Percentiles rank a stretch among this genome's conserved stretches.
phyloP scores from a whole-genome alignment of 2,113 vertebrate species.

The Octodon degus region DNA sequence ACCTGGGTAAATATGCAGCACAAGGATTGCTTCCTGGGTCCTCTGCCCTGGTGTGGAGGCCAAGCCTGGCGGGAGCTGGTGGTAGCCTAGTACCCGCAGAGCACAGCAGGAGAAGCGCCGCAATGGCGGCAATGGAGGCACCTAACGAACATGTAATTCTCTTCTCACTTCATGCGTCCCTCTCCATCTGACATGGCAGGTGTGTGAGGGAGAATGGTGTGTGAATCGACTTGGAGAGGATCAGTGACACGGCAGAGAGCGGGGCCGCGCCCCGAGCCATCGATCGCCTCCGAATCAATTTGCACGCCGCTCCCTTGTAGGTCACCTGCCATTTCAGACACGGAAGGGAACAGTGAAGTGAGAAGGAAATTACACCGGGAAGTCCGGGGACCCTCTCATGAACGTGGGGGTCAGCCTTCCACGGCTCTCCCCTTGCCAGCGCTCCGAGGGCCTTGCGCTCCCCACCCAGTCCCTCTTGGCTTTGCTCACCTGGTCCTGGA shows the following conservation, averaged over 20 bases:
- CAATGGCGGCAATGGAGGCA: neutral
- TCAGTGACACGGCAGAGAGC: slow-evolving; percentile 84
- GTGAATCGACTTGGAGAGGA: slow-evolving; percentile 85
- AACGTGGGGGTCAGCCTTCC: slow-evolving; percentile 69
- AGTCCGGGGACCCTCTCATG: slow-evolving; percentile 79
- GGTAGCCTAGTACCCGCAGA: neutral
- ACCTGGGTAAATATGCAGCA: neutral
- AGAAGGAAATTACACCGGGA: slow-evolving; percentile 85
- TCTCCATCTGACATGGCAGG: slow-evolving; percentile 85
- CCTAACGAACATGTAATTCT: slow-evolving; percentile 82
- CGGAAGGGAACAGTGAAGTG: slow-evolving; percentile 80
- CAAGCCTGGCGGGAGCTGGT: fast-evolving
- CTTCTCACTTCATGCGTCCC: slow-evolving; percentile 85
- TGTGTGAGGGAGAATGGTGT: slow-evolving; percentile 84
- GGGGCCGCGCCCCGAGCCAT: slow-evolving; percentile 82
- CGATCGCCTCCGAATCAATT: slow-evolving; percentile 88
- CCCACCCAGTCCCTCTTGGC: neutral
- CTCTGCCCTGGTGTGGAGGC: slow-evolving; percentile 1
- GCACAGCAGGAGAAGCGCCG: slow-evolving; percentile 44
- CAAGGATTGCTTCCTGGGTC: neutral
- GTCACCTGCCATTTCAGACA: slow-evolving; percentile 86
- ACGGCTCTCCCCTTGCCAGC: slow-evolving; percentile 56
- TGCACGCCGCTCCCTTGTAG: slow-evolving; percentile 84
- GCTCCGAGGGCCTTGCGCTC: neutral
- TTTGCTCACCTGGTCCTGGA: slow-evolving; percentile 33